Base-by-base conservation (phyloP, 2,113 vertebrate genomes). In the Bos taurus region DNA sequence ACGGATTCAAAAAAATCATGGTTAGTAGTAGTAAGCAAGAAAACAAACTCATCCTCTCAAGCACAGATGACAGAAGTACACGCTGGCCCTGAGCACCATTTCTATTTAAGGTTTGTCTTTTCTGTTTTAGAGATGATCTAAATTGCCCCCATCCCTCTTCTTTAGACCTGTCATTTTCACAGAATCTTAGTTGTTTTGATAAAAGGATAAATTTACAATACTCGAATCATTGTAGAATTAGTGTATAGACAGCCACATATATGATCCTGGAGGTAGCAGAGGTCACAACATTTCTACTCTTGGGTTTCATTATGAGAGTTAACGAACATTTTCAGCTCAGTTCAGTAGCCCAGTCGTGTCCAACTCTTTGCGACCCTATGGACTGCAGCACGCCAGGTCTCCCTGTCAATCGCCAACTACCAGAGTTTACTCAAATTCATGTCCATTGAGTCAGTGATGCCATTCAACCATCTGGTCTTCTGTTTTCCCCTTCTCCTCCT, bases 1-100 rank as follows among this genome's bases (percentile, higher is more conserved):
- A 96, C 62, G 71, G 21, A 82, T 59, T 92, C 17, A 94, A 90
- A 92, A 46, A 96, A 94, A 93, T 92, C 56, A 80, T 52, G 54
- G 33, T 81, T 48, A 85, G 33, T 11, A 85, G 33, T 11, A 82
- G 36, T 16, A 82, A 62, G 67, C n/a, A 90, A 81, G 40, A 83
- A 93, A 95, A 87, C 36, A 89, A 64, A 80, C 10, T 33, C 43
- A 84, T 92, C 30, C n/a, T 89, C 60, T 93, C 50, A 71, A 71
- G 33, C 43, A 43, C 2, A 64, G 78, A 77, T n/a, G 46, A 91
- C 71, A 90, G 52, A 6, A 15, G 52, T 17, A 56, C 17, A 96
- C 7, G 48, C 2, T 16, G 16, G 4, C 25, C 9, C 33, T 6
- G 64, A 83, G 82, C 16, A 30, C 3, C 46, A 50, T 25, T 95